Evolutionary conservation across 1,140 invertebrate genomes (phyloP).

Genomic region (Mesaphorura yosii): DNA sequence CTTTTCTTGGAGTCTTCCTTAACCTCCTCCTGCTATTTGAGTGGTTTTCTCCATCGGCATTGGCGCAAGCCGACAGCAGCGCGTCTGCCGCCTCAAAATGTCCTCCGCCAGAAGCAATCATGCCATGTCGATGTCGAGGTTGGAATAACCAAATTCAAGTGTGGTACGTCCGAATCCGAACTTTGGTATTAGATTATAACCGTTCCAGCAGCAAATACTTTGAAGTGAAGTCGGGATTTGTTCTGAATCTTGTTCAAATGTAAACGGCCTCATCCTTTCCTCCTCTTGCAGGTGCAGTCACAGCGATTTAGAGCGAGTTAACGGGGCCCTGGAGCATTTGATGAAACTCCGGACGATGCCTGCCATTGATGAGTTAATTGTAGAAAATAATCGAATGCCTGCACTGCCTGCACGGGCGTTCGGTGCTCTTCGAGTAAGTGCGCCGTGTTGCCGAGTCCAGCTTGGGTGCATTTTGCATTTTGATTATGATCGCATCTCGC

Average conservation of each 20-base stretch:
- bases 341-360: conserved; percentile 43
- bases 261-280: neutral
- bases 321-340: conserved; percentile 53
- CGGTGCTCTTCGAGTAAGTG: conserved; percentile 51
- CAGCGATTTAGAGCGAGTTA: conserved; percentile 63
- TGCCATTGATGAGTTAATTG: conserved; percentile 61
- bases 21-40: too few relatives aligned
- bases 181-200: neutral
- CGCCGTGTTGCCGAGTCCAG: too few relatives aligned
- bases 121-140: conserved; percentile 54
- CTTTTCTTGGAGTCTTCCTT: too few relatives aligned
- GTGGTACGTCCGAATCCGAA: conserved; percentile 42
- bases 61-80: too few relatives aligned
- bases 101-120: conserved; percentile 49
- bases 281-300: conserved; percentile 62
- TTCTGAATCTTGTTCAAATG: neutral
- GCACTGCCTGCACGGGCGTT: conserved; percentile 66
- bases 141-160: conserved; percentile 54
- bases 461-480: too few relatives aligned
- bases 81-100: too few relatives aligned
- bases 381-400: conserved; percentile 72
- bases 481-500: too few relatives aligned
- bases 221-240: neutral
- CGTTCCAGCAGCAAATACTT: neutral
- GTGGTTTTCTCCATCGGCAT: too few relatives aligned